phyloP scores from a whole-genome alignment of 2,797 vertebrate genomes.

The Intellagama lesueurii region DNA sequence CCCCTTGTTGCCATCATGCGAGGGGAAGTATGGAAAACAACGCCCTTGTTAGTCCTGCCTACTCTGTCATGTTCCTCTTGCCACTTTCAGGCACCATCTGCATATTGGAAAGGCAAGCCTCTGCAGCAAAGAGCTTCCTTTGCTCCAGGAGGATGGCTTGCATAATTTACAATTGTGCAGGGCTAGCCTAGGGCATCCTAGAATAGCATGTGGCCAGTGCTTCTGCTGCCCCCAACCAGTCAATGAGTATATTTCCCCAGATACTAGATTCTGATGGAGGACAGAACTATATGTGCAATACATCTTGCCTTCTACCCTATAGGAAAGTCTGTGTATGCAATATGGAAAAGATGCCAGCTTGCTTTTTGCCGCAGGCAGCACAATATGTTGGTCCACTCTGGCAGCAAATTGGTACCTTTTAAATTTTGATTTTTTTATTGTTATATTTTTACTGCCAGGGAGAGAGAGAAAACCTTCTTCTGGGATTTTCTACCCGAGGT shows the following conservation, averaged over 20 bases:
- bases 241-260: too few species aligned
- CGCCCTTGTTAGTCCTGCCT: not conserved
- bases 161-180: not conserved
- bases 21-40: not conserved
- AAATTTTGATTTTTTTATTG: not conserved
- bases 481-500: not conserved
- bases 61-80: not conserved
- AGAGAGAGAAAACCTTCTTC: not conserved
- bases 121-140: not conserved
- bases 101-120: not conserved
- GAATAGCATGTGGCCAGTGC: too few species aligned
- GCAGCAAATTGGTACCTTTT: not conserved
- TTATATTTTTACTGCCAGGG: not conserved
- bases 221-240: too few species aligned
- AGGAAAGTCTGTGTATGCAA: not conserved
- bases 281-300: not conserved
- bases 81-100: not conserved
- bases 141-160: not conserved
- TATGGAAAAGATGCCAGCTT: not conserved
- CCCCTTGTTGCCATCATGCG: not conserved
- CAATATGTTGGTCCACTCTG: not conserved
- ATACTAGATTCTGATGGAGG: not conserved
- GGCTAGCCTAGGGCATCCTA: too few species aligned
- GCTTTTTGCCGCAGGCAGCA: not conserved
- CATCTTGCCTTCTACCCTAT: not conserved